Conservation (phyloP, 2,797 vertebrate genomes). For the Heterohyrax brucei region DNA sequence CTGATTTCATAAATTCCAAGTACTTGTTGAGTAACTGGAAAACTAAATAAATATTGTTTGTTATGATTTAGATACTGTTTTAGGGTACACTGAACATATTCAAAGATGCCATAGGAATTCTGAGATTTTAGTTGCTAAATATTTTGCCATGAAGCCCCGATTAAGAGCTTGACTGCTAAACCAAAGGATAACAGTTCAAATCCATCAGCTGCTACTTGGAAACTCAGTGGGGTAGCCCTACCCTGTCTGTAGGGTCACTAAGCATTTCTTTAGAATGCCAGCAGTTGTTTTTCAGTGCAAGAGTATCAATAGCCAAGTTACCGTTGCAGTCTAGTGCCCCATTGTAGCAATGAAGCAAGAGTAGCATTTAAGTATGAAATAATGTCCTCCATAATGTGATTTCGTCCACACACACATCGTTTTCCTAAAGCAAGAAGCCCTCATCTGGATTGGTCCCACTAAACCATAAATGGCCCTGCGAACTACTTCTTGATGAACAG, state of each 20-base stretch:
- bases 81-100: slow-evolving; percentile 37
- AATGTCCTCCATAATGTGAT: slow-evolving; percentile 72
- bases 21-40: slow-evolving; percentile 46
- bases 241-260: not conserved
- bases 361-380: slow-evolving; percentile 68
- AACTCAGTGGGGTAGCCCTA: no score
- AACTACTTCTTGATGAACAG: slow-evolving; percentile 72
- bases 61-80: not conserved
- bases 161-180: no score
- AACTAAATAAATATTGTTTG: not conserved
- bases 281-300: slow-evolving; percentile 55
- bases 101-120: not conserved
- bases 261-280: slow-evolving; percentile 25
- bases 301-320: slow-evolving; percentile 24
- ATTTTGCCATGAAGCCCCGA: not conserved
- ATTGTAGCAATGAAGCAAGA: not conserved
- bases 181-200: no score
- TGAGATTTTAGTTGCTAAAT: slow-evolving; percentile 6
- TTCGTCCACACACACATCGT: slow-evolving; percentile 82
- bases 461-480: slow-evolving; percentile 81
- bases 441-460: slow-evolving; percentile 78
- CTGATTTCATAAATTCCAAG: not conserved
- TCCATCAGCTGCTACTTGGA: no score
- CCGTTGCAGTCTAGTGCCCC: not conserved
- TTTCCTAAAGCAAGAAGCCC: slow-evolving; percentile 84